Conservation (phyloP, 2,797 vertebrate genomes). For the Anguilla marmorata region DNA sequence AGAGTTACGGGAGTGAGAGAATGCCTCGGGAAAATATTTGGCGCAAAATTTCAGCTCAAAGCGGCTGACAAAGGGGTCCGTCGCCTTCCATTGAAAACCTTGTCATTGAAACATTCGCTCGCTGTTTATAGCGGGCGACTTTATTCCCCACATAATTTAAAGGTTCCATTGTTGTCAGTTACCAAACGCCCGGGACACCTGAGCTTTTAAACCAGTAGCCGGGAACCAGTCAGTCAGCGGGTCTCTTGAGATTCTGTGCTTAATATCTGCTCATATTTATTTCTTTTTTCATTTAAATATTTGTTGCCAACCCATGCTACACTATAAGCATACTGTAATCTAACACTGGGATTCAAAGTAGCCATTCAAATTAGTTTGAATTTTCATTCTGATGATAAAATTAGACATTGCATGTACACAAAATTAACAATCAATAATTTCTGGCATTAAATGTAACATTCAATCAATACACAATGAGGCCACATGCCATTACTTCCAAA, state of each 20-base stretch:
- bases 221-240: not conserved
- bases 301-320: too few species aligned
- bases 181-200: not conserved
- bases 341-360: not conserved
- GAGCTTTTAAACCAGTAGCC: not conserved
- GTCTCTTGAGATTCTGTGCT: not conserved
- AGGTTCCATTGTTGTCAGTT: not conserved
- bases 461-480: too few species aligned
- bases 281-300: not conserved
- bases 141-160: not conserved
- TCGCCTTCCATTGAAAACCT: not conserved
- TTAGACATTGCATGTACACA: too few species aligned
- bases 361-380: too few species aligned
- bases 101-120: not conserved
- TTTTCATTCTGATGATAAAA: too few species aligned
- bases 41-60: not conserved
- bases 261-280: not conserved
- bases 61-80: not conserved
- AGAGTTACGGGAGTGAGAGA: constrained; percentile 28
- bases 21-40: constrained; percentile 9
- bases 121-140: not conserved
- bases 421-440: too few species aligned
- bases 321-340: not conserved
- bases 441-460: too few species aligned
- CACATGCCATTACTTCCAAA: too few species aligned